These are phyloP conservation scores for Cynaeus angustus DNA, from an alignment of 2,888 invertebrate species.

Conservation along the genomic window DNA sequence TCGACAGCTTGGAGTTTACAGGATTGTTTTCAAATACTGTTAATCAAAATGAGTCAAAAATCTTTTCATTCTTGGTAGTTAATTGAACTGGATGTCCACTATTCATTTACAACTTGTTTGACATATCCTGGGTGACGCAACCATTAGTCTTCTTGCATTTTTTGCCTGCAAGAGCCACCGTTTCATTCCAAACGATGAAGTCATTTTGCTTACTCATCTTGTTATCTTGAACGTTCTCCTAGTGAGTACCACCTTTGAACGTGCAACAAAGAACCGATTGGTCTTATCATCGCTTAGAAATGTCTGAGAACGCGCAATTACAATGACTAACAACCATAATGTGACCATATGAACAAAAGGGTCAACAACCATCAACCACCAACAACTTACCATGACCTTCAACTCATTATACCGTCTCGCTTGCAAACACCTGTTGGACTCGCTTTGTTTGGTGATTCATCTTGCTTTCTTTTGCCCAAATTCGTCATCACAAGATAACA, in stretches of 20 bases:
- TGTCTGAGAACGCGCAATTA: conserved; percentile 28
- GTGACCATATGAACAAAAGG: conserved; percentile 22
- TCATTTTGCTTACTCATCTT: conserved; percentile 28
- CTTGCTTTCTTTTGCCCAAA: conserved; percentile 14
- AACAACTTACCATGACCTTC: conserved; percentile 36
- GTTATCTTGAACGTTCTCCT: too few species aligned
- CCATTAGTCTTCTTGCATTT: conserved; percentile 4
- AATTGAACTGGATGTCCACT: not conserved
- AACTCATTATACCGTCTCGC: conserved; percentile 27
- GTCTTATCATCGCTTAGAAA: conserved; percentile 28
- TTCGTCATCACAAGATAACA: conserved; percentile 8
- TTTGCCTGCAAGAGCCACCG: not conserved
- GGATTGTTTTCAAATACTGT: conserved; percentile 1
- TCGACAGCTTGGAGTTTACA: not conserved
- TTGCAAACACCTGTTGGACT: conserved; percentile 23
- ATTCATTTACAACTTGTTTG: conserved; percentile 20
- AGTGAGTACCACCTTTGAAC: conserved; percentile 3
- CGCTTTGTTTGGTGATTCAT: conserved; percentile 18
- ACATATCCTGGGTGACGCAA: conserved; percentile 33
- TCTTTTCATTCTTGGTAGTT: not conserved
- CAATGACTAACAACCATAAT: conserved; percentile 33
- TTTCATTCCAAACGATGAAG: conserved; percentile 21
- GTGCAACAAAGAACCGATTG: conserved; percentile 33
- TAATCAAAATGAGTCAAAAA: not conserved
- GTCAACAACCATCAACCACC: conserved; percentile 41